Evolutionary conservation across 2,113 vertebrate genomes (phyloP), one percentile per base, ranked within the genome.

Genomic region (Neogale vison): DNA sequence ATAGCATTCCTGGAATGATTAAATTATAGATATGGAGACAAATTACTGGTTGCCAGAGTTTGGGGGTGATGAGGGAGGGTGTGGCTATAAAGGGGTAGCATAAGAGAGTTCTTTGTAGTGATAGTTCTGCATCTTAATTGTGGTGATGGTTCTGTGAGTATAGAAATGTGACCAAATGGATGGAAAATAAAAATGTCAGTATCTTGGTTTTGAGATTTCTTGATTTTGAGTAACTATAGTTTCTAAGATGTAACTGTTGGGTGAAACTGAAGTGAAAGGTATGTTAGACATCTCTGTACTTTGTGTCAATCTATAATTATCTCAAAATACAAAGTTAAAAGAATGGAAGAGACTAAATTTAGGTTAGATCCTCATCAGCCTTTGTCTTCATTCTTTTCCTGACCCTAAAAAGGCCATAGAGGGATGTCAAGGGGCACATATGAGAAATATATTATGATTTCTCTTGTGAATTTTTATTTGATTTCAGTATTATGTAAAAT

Each of bases 251-350:
- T 91, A 69, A 52, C 74, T 82, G 20, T 79, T 77, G 45, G 15
- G 34, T 15, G 67, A 88, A 65, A 61, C 31, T 82, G 39, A 84
- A 59, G 50, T 80, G n/a, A 82, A 24, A 24, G 26, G 23, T 86
- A 74, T 21, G 6, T 72, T 17, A 86, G 61, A 82, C 24, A 26
- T 77, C 74, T 57, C 34, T 69, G 17, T 29, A 71, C 23, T 86
- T 90, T 59, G 3, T 84, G 18, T 92, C 20, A 88, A 61, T 82
- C 23, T 87, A 29, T 45, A 72, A 92, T 55, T 76, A 57, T 82
- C 74, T 88, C 36, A 52, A 88, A 82, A 93, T 24, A 63, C 50
- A 84, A 90, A 80, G 34, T 86, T 74, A 55, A 89, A 59, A 95
- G 63, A 76, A 80, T 36, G 57, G 5, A 63, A 52, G 36, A 72